Conservation (phyloP, 37 sponge, comb jelly and placozoan genomes). For the Halichondria panicea region DNA sequence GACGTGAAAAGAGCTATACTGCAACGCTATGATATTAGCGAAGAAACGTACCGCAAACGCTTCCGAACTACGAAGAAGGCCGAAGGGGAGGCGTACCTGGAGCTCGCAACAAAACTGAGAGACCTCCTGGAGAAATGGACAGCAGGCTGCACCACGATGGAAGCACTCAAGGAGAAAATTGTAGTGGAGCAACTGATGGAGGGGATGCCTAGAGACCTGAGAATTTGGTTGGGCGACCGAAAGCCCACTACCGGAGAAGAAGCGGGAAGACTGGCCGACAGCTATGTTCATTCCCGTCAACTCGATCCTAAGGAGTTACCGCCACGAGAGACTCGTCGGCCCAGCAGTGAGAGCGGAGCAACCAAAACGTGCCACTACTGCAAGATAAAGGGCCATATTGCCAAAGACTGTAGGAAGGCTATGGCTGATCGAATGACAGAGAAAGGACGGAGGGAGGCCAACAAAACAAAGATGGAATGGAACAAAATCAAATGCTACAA, state of each 20-base stretch:
- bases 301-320: too few species aligned
- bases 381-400: neutral
- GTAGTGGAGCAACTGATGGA: conserved; percentile 19
- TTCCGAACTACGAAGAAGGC: conserved; percentile 17
- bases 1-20: conserved; percentile 20
- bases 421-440: neutral
- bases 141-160: neutral
- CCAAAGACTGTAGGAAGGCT: neutral
- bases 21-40: conserved; percentile 15
- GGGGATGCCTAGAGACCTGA: conserved; percentile 15
- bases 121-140: conserved; percentile 39
- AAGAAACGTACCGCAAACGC: conserved; percentile 33
- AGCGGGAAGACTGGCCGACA: conserved; percentile 7
- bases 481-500: neutral
- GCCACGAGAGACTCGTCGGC: too few species aligned
- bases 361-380: neutral
- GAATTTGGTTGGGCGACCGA: conserved; percentile 32
- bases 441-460: neutral
- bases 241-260: conserved; percentile 25
- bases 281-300: conserved; percentile 2
- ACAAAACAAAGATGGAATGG: neutral
- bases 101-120: conserved; percentile 17
- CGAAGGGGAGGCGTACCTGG: conserved; percentile 29
- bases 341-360: too few species aligned
- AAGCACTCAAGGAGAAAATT: conserved; percentile 14